Evolutionary conservation across 2,797 vertebrate genomes (phyloP).

Genomic region (Iguana delicatissima): DNA sequence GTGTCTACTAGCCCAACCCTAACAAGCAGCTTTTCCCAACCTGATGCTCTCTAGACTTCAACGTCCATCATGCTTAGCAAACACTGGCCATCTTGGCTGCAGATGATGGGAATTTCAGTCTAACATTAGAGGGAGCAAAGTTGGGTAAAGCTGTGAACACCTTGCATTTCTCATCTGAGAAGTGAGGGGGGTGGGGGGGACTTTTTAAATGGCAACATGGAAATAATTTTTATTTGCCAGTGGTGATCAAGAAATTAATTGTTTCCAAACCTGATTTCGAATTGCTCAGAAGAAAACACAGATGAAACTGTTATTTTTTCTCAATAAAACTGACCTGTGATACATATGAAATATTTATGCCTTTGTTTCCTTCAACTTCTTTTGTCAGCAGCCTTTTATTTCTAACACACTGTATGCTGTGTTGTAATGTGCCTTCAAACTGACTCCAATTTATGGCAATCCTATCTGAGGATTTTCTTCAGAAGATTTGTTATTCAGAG

Average conservation of each 20-base stretch:
- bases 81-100: not conserved
- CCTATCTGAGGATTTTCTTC: too few relatives aligned
- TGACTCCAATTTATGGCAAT: too few relatives aligned
- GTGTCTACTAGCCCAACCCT: not conserved
- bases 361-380: not conserved
- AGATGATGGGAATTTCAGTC: not conserved
- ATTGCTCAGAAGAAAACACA: not conserved
- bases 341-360: not conserved
- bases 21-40: not conserved
- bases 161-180: not conserved
- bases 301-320: not conserved
- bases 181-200: not conserved
- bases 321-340: not conserved
- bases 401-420: not conserved
- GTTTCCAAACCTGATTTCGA: not conserved
- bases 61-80: not conserved
- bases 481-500: too few relatives aligned
- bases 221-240: not conserved
- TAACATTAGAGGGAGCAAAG: not conserved
- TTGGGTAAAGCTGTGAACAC: not conserved
- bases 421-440: too few relatives aligned
- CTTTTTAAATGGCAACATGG: not conserved
- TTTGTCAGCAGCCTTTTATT: not conserved
- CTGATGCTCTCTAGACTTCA: not conserved
- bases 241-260: not conserved